Evolutionary conservation across 2,797 vertebrate genomes (phyloP).

Genomic region (Pseudochirops cupreus): DNA sequence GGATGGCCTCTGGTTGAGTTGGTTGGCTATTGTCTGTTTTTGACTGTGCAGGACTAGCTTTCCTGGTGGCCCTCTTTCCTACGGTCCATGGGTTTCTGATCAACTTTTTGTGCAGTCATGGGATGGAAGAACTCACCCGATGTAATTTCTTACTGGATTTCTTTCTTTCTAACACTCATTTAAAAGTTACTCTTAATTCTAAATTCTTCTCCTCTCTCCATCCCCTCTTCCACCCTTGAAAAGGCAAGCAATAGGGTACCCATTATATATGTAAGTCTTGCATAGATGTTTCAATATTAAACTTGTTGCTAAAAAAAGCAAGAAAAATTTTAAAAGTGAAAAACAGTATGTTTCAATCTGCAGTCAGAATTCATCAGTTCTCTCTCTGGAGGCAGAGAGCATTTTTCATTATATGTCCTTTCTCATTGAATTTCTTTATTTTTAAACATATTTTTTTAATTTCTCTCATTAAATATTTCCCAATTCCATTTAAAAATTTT

Average conservation of each 20-base stretch:
- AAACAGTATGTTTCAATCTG: not conserved
- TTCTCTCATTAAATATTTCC: not conserved
- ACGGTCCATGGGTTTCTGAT: not conserved
- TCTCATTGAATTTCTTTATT: not conserved
- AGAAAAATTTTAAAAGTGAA: not conserved
- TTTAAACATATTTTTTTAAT: not conserved
- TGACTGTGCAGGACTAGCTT: not conserved
- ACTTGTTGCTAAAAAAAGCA: not conserved
- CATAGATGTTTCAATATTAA: not conserved
- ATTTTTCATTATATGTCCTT: not conserved
- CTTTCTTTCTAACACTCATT: not conserved
- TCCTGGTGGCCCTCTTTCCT: not conserved
- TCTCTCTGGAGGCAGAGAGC: not conserved
- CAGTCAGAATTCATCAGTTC: not conserved
- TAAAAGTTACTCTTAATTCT: not conserved
- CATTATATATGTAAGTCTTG: not conserved
- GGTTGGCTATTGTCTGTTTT: not conserved
- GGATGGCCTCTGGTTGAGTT: not conserved
- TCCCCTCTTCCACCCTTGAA: not conserved
- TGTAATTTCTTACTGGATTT: not conserved
- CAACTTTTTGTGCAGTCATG: not conserved
- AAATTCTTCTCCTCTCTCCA: not conserved
- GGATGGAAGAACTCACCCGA: no score
- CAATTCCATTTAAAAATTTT: not conserved
- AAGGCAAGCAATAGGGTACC: not conserved